Conservation (phyloP, 35 echinoderm and acorn worm genomes). For the Ophioderma brevispina region DNA sequence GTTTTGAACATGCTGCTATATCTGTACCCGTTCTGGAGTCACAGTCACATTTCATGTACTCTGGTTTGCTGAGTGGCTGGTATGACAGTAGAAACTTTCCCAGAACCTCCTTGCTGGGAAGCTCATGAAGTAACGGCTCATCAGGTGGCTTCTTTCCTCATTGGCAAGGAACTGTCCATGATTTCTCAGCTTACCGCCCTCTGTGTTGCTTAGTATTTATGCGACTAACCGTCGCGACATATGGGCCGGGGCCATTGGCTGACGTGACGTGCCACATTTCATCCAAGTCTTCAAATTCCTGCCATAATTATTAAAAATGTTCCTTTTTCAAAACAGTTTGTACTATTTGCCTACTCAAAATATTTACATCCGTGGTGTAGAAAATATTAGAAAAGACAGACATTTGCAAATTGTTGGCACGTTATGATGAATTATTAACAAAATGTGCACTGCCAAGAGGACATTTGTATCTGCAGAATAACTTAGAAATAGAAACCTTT, state of each 20-base stretch:
- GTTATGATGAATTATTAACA: too few relatives aligned
- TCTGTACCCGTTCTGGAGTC: conserved; percentile 80
- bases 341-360: too few relatives aligned
- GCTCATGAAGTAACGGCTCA: conserved; percentile 95
- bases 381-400: not conserved
- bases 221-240: conserved; percentile 74
- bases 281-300: conserved; percentile 97
- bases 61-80: conserved; percentile 78
- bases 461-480: too few relatives aligned
- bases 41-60: conserved; percentile 82
- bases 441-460: too few relatives aligned
- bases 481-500: too few relatives aligned
- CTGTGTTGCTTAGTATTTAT: conserved; percentile 80
- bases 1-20: conserved; percentile 74
- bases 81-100: conserved; percentile 90
- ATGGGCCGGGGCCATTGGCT: conserved; percentile 88
- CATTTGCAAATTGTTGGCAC: too few relatives aligned
- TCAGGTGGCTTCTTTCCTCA: conserved; percentile 67
- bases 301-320: conserved; percentile 8
- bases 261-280: conserved; percentile 97
- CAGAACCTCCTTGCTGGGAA: conserved; percentile 64
- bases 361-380: too few relatives aligned
- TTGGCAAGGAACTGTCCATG: conserved; percentile 59
- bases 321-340: not conserved
- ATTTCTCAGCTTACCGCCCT: conserved; percentile 83